These are phyloP conservation scores for Parazoanthus darwini DNA, from an alignment of 92 coral and sea anemone species.

Conservation along the genomic window DNA sequence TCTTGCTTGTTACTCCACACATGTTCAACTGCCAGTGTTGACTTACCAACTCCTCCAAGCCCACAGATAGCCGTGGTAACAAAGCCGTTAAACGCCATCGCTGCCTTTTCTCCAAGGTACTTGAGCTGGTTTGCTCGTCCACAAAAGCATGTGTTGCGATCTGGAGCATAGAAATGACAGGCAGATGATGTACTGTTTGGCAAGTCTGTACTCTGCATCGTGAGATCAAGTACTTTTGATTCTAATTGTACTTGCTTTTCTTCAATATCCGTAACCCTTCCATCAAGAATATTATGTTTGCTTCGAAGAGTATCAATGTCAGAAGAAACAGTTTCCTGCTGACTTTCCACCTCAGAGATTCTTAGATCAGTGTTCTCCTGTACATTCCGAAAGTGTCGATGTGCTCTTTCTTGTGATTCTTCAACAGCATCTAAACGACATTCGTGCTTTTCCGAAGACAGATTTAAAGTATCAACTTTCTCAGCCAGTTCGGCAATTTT, in stretches of 20 bases:
- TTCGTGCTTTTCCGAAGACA: slow-evolving; percentile 11
- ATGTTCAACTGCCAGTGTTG: slow-evolving; percentile 81
- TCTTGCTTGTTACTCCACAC: slow-evolving; percentile 55
- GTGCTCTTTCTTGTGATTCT: slow-evolving; percentile 31
- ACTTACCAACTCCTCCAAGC: slow-evolving; percentile 88
- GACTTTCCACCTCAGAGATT: slow-evolving; percentile 23
- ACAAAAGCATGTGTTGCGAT: slow-evolving; percentile 64
- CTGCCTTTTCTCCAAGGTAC: slow-evolving; percentile 40
- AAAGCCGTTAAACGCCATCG: slow-evolving; percentile 16
- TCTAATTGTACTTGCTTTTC: slow-evolving; percentile 41
- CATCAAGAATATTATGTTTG: slow-evolving; percentile 20
- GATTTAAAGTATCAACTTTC: neutral
- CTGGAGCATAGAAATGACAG: slow-evolving; percentile 53
- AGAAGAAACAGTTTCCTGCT: slow-evolving; percentile 17
- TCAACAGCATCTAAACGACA: slow-evolving; percentile 21
- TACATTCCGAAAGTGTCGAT: neutral
- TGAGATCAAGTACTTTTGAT: slow-evolving; percentile 45
- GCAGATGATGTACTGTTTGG: neutral
- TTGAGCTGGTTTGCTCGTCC: slow-evolving; percentile 66
- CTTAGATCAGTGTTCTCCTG: slow-evolving; percentile 8
- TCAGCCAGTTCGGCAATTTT: slow-evolving; percentile 14
- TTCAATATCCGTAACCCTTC: slow-evolving; percentile 36
- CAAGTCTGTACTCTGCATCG: neutral
- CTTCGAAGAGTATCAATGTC: slow-evolving; percentile 24
- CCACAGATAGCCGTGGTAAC: slow-evolving; percentile 70